Evolutionary conservation across 92 coral and sea anemone genomes (phyloP).

Genomic region (Galaxea fascicularis): DNA sequence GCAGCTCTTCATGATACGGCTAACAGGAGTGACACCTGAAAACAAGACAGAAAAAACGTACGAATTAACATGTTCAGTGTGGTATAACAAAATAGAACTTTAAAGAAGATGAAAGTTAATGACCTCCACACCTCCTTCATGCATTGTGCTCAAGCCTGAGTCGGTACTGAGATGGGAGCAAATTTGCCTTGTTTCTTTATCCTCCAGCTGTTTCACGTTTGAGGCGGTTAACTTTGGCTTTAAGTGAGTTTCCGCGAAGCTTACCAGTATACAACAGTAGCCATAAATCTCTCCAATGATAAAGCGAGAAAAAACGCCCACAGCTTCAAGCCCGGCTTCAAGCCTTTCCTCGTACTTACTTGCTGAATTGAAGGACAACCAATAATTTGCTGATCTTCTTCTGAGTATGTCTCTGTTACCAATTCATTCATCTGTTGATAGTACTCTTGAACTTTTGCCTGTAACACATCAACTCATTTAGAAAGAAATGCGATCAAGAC

Average conservation of each 20-base stretch:
- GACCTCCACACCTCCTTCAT: too few relatives aligned
- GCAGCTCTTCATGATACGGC: conserved; percentile 35
- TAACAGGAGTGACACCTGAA: conserved; percentile 44
- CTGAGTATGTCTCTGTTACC: conserved; percentile 80
- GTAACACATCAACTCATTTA: background rate
- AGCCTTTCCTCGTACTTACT: conserved; percentile 38
- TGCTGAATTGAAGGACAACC: conserved; percentile 99
- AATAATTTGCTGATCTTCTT: conserved; percentile 92
- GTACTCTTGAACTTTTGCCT: conserved; percentile 97
- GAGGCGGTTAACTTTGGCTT: too few relatives aligned
- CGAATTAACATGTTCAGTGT: background rate
- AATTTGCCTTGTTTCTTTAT: too few relatives aligned
- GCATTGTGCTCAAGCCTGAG: too few relatives aligned
- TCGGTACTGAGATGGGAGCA: too few relatives aligned
- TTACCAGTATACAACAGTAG: too few relatives aligned
- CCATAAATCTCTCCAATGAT: too few relatives aligned
- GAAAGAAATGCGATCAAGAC: background rate
- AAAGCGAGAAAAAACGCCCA: too few relatives aligned
- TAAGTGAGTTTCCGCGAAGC: too few relatives aligned
- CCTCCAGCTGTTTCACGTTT: too few relatives aligned
- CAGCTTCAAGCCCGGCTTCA: background rate
- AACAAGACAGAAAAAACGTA: background rate
- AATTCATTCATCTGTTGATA: conserved; percentile 95
- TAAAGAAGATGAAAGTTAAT: too few relatives aligned
- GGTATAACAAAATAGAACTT: background rate